Percentiles rank a stretch among this genome's conserved stretches.
Conservation (phyloP, 2,888 invertebrate genomes). For the Zaprionus lineosus region DNA sequence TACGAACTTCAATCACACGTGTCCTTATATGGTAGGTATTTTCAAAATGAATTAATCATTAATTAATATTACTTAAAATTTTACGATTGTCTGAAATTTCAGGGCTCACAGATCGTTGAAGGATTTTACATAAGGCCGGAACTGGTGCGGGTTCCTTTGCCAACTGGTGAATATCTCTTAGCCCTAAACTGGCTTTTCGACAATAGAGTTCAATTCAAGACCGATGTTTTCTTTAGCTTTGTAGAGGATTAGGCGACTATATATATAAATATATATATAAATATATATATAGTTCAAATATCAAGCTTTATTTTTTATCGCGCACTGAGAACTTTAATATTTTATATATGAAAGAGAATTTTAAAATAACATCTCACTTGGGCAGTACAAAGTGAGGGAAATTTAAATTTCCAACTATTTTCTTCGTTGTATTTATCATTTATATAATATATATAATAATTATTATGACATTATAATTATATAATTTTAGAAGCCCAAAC, state of each 20-base stretch:
- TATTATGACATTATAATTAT: no score
- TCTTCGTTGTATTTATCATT: no score
- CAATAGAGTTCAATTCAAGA: background rate
- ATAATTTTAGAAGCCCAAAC: no score
- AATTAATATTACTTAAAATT: background rate
- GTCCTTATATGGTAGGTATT: conserved; percentile 28
- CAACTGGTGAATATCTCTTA: conserved; percentile 29
- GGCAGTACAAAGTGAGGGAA: no score
- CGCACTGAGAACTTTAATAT: no score
- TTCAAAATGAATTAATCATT: background rate
- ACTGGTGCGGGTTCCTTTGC: conserved; percentile 16
- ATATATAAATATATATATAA: background rate
- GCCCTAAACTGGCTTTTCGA: conserved; percentile 12
- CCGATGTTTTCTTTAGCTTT: conserved; percentile 20
- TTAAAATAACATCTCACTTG: no score
- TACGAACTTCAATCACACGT: conserved; percentile 23
- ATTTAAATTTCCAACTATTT: no score
- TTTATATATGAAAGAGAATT: no score
- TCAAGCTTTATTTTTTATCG: no score
- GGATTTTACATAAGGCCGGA: conserved; percentile 19
- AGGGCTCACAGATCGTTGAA: conserved; percentile 15
- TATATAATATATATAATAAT: no score
- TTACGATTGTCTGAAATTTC: background rate
- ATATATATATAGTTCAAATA: no score
- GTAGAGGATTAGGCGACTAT: conserved; percentile 14